Base-by-base conservation (phyloP, 2,797 vertebrate genomes). In the Anolis apletophallus region DNA sequence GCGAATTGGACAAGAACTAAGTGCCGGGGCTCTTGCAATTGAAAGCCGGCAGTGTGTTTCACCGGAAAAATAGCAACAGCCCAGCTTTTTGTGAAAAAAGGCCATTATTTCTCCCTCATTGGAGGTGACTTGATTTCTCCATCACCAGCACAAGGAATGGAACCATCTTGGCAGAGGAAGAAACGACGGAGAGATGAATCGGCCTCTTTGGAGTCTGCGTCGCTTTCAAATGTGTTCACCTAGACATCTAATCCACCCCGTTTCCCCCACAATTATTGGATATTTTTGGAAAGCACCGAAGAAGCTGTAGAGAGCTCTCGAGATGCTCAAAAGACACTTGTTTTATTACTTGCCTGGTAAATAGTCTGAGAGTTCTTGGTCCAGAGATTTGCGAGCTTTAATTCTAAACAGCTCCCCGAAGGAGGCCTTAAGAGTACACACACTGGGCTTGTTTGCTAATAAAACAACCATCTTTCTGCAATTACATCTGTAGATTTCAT, bases 41-140 rank as follows among this genome's bases (percentile, higher is more conserved):
- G 93, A 95, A 95, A 93, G 86, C 55, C 93, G 92, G 92, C 94
- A 93, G 93, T 92, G 91, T 94, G 92, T 93, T 93, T 94, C 93
- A 88, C 80, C 86, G 91, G 94, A 90, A 94, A n/a, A 93, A 94
- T 92, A 92, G 93, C 91, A 92, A 89, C 90, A 91, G 90, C 86
- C 89, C 90, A 89, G 88, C 91, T 90, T 90, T 90, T 89, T 92
- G 93, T 85, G 40, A 69, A 72, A 83, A 0, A 64, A 91, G 92
- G 94, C 92, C 92, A 95, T 95, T 93, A 94, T 94, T 93, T 94
- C 92, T 88, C 94, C 90, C 92, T 93, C 88, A 91, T 93, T 92
- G 92, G 85, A 93, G 92, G 87, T 91, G 93, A 95, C 90, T 93
- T 91, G 91, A 93, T 95, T 93, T 93, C 91, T 93, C 92, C 88